These are phyloP conservation scores for Kobus ellipsiprymnus DNA, from an alignment of 2,113 vertebrate species.

Conservation along the genomic window DNA sequence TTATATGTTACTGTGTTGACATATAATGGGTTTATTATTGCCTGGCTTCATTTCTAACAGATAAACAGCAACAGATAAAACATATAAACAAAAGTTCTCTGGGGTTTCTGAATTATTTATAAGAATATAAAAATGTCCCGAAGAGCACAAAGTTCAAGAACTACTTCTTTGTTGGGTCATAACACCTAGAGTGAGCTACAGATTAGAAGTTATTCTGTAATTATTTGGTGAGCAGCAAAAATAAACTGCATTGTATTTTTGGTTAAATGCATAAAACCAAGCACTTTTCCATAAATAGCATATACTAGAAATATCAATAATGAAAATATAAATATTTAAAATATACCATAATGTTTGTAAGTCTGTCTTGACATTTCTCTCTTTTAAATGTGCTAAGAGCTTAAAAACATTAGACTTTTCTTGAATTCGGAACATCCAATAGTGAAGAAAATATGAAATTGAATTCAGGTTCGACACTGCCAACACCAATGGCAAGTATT, in stretches of 20 bases:
- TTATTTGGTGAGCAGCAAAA: background rate
- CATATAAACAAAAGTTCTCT: background rate
- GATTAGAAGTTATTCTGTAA: background rate
- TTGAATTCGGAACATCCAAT: background rate
- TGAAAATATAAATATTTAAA: slow-evolving; percentile 22
- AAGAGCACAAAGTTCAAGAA: background rate
- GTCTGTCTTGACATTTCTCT: background rate
- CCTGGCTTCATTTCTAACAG: background rate
- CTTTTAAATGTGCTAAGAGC: background rate
- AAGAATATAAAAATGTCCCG: background rate
- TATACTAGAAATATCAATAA: background rate
- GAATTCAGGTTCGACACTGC: background rate
- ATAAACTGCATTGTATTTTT: background rate
- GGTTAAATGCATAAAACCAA: slow-evolving; percentile 2
- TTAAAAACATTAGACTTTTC: background rate
- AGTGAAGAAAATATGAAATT: background rate
- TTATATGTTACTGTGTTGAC: background rate
- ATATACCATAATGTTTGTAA: background rate
- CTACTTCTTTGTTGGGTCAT: background rate
- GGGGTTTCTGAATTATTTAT: background rate
- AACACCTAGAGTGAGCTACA: background rate
- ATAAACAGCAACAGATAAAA: slow-evolving; percentile 9
- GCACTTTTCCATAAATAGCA: background rate
- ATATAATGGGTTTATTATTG: background rate
- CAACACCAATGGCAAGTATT: background rate